phyloP scores from a whole-genome alignment of 23 tunicate genomes.

The Halocynthia roretzi region DNA sequence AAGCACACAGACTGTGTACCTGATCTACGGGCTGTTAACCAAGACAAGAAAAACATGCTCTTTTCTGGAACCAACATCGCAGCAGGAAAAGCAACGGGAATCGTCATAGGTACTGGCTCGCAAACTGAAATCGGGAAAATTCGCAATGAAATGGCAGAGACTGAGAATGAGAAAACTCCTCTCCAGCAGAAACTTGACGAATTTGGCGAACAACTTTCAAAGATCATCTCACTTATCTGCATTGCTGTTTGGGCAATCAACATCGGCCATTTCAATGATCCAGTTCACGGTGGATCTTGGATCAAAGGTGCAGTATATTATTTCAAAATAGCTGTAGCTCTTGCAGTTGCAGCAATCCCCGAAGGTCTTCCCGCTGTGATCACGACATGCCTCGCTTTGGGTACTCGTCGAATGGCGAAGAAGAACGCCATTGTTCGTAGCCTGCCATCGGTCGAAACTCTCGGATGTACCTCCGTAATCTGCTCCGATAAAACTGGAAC shows the following conservation, averaged over 20 bases:
- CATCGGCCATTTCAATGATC: constrained; percentile 99
- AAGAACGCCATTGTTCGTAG: constrained; percentile 98
- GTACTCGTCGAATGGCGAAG: constrained; percentile 99
- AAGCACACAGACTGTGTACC: constrained; percentile 93
- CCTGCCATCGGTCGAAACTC: constrained; percentile 96
- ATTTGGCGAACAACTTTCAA: constrained; percentile 91
- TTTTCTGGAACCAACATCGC: constrained; percentile 99
- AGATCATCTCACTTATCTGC: constrained; percentile 90
- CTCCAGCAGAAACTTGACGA: constrained; percentile 91
- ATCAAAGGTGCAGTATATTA: constrained; percentile 98
- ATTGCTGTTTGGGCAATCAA: constrained; percentile 99
- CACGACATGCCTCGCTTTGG: constrained; percentile 98
- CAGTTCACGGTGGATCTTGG: constrained; percentile 99
- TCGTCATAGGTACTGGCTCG: constrained; percentile 86
- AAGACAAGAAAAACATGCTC: constrained; percentile 99
- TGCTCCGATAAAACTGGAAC: constrained; percentile 99
- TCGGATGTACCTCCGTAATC: constrained; percentile 99
- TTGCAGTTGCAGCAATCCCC: constrained; percentile 99
- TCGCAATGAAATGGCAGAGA: constrained; percentile 98
- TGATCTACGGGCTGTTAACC: constrained; percentile 90
- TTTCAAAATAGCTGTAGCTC: constrained; percentile 98
- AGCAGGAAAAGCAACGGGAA: constrained; percentile 90
- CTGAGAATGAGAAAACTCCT: constrained; percentile 95
- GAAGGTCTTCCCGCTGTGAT: constrained; percentile 99
- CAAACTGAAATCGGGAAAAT: constrained; percentile 96